Base-by-base conservation (phyloP, 2,888 invertebrate species). In the Dermolepida albohirtum region DNA sequence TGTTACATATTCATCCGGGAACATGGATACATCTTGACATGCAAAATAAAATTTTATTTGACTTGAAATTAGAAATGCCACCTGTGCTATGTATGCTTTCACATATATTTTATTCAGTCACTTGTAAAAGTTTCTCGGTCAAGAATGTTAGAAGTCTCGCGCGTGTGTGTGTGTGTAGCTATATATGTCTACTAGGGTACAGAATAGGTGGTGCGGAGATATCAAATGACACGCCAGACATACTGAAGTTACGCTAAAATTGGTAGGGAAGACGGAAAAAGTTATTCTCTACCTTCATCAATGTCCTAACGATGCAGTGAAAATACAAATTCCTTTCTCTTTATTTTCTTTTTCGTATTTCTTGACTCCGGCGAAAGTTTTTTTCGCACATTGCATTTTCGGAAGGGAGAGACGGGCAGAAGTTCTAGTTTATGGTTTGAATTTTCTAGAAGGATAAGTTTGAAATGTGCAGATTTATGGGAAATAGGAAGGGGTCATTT, bases 221-320 rank as follows among this genome's bases (percentile, higher is more conserved):
- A 34, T 34, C 34, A 34, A 34, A 34, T 34, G 34, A 34, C 34
- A 34, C 6, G 34, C 34, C 6, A 34, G 4, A 34, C 34, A 34
- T 34, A 5, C 34, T 34, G 41, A 27, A 44, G 43, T 43, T 34
- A 34, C 34, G n/a, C n/a, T 17, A 12, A 43, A 11, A 22, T 22
- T 2, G 34, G 34, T 34, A 34, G 34, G 34, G 34, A 34, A 34
- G 34, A 34, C 34, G 34, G 34, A 27, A 27, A 57, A 57, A 27
- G 57, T 57, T 57, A 57, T 57, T 57, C 43, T 57, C 57, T 27
- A 57, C 57, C 57, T 57, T 57, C 57, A 57, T 57, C 57, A 57
- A 57, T 57, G 57, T 44, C 57, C 43, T 57, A 43, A 27, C 44
- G 43, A 22, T 43, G 57, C 57, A 27, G 7, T 27, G 43, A 16